Percentiles rank a stretch among this genome's conserved stretches.
Evolutionary conservation across 2,888 invertebrate species (phyloP).

Genomic region (Camponotus fellah): DNA sequence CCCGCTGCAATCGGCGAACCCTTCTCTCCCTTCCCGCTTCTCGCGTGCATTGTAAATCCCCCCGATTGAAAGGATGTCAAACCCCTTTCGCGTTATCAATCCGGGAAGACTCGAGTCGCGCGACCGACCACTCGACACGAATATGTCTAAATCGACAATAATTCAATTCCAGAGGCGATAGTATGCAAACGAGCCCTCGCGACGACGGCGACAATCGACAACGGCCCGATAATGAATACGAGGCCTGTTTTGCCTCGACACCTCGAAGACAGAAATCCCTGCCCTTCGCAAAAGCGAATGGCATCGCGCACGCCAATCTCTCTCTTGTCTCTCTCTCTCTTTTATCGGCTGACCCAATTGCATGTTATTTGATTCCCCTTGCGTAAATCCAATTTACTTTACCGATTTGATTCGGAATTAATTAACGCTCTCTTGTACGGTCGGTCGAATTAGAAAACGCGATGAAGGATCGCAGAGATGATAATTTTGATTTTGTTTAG

Average conservation of each 20-base stretch:
- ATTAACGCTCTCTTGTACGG: constrained; percentile 18
- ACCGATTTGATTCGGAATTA: constrained; percentile 33
- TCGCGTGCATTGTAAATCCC: constrained; percentile 24
- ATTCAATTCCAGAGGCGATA: constrained; percentile 64
- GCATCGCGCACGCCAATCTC: constrained; percentile 40
- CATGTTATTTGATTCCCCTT: constrained; percentile 55
- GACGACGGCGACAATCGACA: constrained; percentile 59
- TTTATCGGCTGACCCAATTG: constrained; percentile 62
- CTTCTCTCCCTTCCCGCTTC: neutral
- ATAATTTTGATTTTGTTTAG: neutral
- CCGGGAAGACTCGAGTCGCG: constrained; percentile 7
- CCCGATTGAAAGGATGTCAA: constrained; percentile 7
- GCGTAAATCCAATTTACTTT: constrained; percentile 66
- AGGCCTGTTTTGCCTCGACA: constrained; percentile 1
- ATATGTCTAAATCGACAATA: constrained; percentile 61
- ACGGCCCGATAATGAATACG: constrained; percentile 61
- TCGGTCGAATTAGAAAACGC: constrained; percentile 10
- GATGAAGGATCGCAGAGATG: neutral
- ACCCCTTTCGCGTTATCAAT: constrained; percentile 38
- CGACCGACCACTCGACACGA: constrained; percentile 39
- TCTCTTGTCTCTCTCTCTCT: constrained; percentile 2
- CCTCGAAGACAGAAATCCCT: constrained; percentile 46
- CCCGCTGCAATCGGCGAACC: constrained; percentile 35
- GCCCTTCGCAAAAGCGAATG: constrained; percentile 35
- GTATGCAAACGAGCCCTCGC: constrained; percentile 67